A percentile compares a stretch with the other conserved stretches of the same genome.
These are phyloP conservation scores for Standfussiana lucernea DNA, from an alignment of 2,888 invertebrate species.

Conservation along the genomic window DNA sequence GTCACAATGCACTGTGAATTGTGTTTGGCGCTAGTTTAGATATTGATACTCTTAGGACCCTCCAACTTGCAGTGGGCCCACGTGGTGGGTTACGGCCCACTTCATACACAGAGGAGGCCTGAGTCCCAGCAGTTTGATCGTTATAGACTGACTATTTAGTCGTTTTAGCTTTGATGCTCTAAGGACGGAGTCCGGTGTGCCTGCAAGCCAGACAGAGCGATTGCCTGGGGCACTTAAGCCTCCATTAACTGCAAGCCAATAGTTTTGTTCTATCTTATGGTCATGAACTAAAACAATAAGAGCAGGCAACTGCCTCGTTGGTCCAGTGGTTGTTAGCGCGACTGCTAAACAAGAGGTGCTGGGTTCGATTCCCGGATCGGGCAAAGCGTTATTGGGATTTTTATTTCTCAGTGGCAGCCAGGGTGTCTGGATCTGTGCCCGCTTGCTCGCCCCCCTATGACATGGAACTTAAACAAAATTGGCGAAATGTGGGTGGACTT, in stretches of 20 bases:
- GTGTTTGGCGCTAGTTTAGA: background rate
- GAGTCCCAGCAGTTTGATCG: background rate
- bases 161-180: background rate
- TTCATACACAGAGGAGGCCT: background rate
- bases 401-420: too few relatives aligned
- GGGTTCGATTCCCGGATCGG: too few relatives aligned
- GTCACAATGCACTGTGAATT: constrained; percentile 13
- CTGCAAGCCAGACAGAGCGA: too few relatives aligned
- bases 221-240: background rate
- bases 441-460: too few relatives aligned
- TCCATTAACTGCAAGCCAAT: background rate
- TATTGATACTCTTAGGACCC: background rate
- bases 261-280: background rate
- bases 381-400: too few relatives aligned
- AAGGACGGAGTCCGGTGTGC: background rate
- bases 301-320: too few relatives aligned
- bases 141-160: background rate
- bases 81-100: too few relatives aligned
- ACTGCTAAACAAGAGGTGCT: too few relatives aligned
- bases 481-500: too few relatives aligned
- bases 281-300: background rate
- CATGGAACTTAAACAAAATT: too few relatives aligned
- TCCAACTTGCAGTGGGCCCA: background rate
- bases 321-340: too few relatives aligned
- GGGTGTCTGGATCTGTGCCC: too few relatives aligned